Base-by-base conservation (phyloP, 2,797 vertebrate species). In the Petrocephalus schoutedeni region DNA sequence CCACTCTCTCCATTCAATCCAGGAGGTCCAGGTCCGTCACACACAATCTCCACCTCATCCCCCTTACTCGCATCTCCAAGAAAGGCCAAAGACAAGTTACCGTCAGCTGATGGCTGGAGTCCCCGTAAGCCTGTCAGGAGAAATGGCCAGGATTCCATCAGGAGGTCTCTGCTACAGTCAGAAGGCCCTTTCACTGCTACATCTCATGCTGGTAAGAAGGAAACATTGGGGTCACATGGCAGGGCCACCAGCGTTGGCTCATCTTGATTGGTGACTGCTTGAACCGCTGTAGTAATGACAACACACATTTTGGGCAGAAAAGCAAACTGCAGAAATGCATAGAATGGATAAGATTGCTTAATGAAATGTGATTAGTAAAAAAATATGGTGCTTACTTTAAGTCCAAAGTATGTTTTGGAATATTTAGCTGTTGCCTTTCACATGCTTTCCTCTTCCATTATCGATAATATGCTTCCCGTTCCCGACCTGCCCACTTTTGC, bases 1-100 rank as follows among this genome's bases (percentile, higher is more conserved):
- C 88, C 92, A 8, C 90, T 89, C 0, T 94, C 95, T 54, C 94
- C 93, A 0, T 91, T 94, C 86, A 0, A 89, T 91, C 8, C 56
- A 1, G 51, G 86, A 61, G 80, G 64, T 4, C 1, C 91, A 80
- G 87, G 85, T 67, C 64, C 0, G 1, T 83, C 41, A 16, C 59
- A 87, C 51, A 67, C 54, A 2, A 28, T 9, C 4, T 87, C 58
- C 21, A 84, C 89, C 0, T 83, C 86, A 0, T 87, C 53, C 32
- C 84, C 19, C 1, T 54, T 21, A 10, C 84, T 91, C 5, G 92
- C 28, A 28, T 23, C 86, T 71, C 67, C 87, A 1, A 5, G 19
- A 21, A 59, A 28, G 74, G 80, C 28, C 16, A 91, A 61, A 88
- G 87, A 36, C 80, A 49, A 23, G 51, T 23, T 28, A 61, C 10